phyloP scores from a whole-genome alignment of 2,113 vertebrate genomes.

The Rhinoderma darwinii region DNA sequence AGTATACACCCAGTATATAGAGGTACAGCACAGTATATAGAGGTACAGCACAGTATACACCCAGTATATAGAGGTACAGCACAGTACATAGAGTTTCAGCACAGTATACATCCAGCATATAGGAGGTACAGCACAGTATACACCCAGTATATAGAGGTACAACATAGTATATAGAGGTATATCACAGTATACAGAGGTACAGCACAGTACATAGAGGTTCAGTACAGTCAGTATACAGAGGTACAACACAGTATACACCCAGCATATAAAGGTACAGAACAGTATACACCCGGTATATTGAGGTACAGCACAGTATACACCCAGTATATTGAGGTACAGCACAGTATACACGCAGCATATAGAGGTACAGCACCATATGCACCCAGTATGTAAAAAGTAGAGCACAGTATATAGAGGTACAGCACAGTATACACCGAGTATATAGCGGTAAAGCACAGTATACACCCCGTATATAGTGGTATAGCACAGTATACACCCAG shows the following conservation, averaged over 20 bases:
- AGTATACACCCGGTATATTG: neutral
- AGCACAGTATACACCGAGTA: neutral
- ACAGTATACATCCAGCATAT: no score
- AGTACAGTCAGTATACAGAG: no score
- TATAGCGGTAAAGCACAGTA: neutral
- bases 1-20: no score
- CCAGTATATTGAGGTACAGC: neutral
- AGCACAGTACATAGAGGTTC: no score
- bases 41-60: no score
- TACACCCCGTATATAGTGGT: neutral
- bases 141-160: no score
- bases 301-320: neutral
- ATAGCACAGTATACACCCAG: neutral
- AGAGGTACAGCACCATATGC: neutral
- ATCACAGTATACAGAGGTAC: no score
- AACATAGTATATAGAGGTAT: no score
- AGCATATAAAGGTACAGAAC: neutral
- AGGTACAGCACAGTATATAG: no score
- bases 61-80: no score
- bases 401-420: neutral
- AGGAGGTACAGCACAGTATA: no score
- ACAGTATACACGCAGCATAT: neutral
- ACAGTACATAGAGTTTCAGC: slow-evolving; percentile 83
- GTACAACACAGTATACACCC: no score
- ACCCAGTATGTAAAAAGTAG: neutral